Evolutionary conservation across 2,888 invertebrate genomes (phyloP), one percentile per base, ranked within the genome.

Genomic region (Pollenia amentaria): DNA sequence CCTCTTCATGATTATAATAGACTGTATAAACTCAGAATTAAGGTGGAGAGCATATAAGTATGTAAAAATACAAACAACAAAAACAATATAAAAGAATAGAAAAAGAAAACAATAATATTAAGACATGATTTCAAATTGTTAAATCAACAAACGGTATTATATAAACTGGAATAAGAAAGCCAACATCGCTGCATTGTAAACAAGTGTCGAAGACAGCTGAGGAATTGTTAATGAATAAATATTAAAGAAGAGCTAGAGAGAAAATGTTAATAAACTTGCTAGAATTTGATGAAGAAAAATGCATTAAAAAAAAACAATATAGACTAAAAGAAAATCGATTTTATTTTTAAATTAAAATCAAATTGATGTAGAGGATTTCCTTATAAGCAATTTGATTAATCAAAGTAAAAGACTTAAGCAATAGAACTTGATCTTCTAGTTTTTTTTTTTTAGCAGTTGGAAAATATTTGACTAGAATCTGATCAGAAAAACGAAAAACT

Each of bases 391-490:
- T 14, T 51, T 40, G 60, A 42, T 40, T 10, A 21, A 55, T 18
- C n/a, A 14, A 88, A 88, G 87, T 86, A 51, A 89, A 90, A 88
- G 89, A 91, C 89, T 90, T 72, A 88, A 88, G 79, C 76, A 83
- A 83, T 87, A 80, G 38, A 90, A 89, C 89, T 87, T 88, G 69
- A 72, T 80, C 70, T 12, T 48, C 48, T 8, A 4, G 21, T 42
- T 21, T 48, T 29, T 29, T 3, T 29, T 29, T 29, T 21, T 48
- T 21, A 51, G 57, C 57, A 70, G 51, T 21, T n/a, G 14, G 0
- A 42, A 55, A 12, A 70, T 3, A 16, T 67, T 60, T 38, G 64
- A 46, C n/a, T 10, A 21, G 44, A 48, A 51, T 18, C 9, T 7
- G 0, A 21, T 11, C 46, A 21, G 3, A 10, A 42, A 79, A 69